Conservation (phyloP, 2,888 invertebrate species). For the Diarsia brunnea region DNA sequence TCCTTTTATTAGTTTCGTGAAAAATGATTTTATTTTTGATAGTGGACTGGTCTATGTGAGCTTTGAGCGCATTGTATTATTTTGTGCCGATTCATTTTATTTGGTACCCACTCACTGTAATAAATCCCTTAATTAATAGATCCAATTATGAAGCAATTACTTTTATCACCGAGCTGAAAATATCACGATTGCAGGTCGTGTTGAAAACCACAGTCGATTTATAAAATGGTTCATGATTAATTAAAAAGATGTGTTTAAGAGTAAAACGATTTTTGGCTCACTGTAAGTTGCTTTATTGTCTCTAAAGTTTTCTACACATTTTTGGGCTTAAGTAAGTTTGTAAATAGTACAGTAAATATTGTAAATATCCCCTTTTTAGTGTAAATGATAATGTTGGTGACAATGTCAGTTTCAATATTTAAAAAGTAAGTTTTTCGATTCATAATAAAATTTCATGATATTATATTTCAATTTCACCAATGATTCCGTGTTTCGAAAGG, state of each 20-base stretch:
- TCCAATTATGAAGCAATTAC: conserved; percentile 59
- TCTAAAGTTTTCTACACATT: background rate
- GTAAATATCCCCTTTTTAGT: too few species aligned
- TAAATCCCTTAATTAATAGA: conserved; percentile 59
- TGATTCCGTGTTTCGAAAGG: too few species aligned
- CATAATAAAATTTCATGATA: background rate
- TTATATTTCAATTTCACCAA: too few species aligned
- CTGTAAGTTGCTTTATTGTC: background rate
- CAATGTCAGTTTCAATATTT: too few species aligned
- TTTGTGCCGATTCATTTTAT: conserved; percentile 48
- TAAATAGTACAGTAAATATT: too few species aligned
- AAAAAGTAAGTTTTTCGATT: background rate
- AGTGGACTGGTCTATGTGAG: conserved; percentile 22
- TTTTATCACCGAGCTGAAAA: conserved; percentile 55
- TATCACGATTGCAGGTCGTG: conserved; percentile 42
- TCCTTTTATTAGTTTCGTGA: conserved; percentile 38
- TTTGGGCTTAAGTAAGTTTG: background rate
- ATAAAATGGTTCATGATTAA: conserved; percentile 40
- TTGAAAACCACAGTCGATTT: conserved; percentile 53
- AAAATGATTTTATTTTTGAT: conserved; percentile 40
- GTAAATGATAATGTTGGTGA: too few species aligned
- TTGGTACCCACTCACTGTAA: conserved; percentile 33
- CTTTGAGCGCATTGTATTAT: conserved; percentile 42
- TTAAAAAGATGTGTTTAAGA: conserved; percentile 23
- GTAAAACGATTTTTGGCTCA: background rate